Percentiles rank a stretch among this genome's conserved stretches.
These are phyloP conservation scores for Morone saxatilis DNA, from an alignment of 2,113 vertebrate genomes.

Conservation along the genomic window DNA sequence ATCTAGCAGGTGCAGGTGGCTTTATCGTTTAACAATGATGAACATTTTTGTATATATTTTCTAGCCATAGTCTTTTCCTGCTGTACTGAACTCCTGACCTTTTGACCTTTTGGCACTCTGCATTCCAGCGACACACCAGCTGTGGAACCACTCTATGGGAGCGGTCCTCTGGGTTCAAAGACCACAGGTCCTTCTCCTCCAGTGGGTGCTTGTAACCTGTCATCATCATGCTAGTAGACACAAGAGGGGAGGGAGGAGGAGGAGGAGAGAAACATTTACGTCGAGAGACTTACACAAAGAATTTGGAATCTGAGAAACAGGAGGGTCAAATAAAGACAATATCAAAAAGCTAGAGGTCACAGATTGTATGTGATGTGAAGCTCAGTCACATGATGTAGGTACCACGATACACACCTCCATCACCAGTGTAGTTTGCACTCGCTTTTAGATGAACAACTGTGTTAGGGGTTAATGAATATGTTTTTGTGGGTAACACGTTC, in stretches of 20 bases:
- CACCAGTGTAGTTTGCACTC: no score
- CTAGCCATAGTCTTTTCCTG: background rate
- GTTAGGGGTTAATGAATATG: no score
- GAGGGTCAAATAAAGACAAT: background rate
- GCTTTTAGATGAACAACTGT: no score
- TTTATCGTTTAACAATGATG: no score
- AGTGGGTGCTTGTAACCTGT: conserved; percentile 90
- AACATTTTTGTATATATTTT: background rate
- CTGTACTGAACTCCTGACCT: conserved; percentile 82
- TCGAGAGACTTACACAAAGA: background rate
- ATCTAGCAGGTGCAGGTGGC: no score
- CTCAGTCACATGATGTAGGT: no score
- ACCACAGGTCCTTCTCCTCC: conserved; percentile 94
- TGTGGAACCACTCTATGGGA: conserved; percentile 90
- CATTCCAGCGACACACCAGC: conserved; percentile 89
- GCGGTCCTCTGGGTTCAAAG: conserved; percentile 90
- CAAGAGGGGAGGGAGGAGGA: background rate
- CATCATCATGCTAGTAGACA: conserved; percentile 88
- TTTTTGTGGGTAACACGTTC: no score
- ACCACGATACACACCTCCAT: no score
- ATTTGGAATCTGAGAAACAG: background rate
- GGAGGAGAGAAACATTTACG: background rate
- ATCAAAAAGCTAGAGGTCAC: background rate
- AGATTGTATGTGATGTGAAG: no score
- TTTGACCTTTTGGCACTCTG: conserved; percentile 89